Conservation (phyloP, 2,113 vertebrate genomes). For the Datnioides undecimradiatus region DNA sequence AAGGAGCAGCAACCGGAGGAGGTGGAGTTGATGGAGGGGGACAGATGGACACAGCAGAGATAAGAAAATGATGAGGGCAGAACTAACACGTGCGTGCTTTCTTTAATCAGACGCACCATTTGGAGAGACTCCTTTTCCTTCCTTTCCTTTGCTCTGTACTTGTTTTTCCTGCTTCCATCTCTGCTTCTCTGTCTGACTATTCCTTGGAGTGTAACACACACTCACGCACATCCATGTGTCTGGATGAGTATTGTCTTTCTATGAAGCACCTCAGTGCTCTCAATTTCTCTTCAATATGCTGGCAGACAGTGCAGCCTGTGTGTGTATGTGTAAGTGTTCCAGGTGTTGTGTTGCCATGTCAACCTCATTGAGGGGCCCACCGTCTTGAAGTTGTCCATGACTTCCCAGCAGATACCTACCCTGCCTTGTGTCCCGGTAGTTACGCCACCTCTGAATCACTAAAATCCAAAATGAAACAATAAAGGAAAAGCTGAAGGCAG, state of each 20-base stretch:
- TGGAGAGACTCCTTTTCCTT: conserved; percentile 28
- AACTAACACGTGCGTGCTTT: conserved; percentile 58
- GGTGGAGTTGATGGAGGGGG: conserved; percentile 67
- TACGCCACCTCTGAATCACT: background rate
- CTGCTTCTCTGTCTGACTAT: background rate
- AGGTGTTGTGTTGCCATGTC: conserved; percentile 44
- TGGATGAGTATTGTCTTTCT: conserved; percentile 39
- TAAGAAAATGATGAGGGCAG: conserved; percentile 60
- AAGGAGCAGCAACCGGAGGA: conserved; percentile 29
- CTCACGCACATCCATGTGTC: background rate
- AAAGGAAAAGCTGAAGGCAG: conserved; percentile 33
- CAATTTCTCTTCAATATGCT: conserved; percentile 16
- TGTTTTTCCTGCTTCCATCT: conserved; percentile 12
- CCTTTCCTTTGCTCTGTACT: conserved; percentile 7
- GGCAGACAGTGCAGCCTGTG: conserved; percentile 22
- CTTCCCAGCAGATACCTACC: conserved; percentile 20
- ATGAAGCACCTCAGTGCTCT: conserved; percentile 4
- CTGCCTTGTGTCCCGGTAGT: conserved; percentile 17
- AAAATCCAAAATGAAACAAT: conserved; percentile 52
- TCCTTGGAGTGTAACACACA: conserved; percentile 7
- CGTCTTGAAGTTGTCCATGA: conserved; percentile 10
- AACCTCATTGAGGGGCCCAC: background rate
- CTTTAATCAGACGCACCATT: conserved; percentile 55
- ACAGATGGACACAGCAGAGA: conserved; percentile 76
- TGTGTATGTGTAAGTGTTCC: conserved; percentile 19